Base-by-base conservation (phyloP, 2,797 vertebrate genomes). In the Botia kubotai region DNA sequence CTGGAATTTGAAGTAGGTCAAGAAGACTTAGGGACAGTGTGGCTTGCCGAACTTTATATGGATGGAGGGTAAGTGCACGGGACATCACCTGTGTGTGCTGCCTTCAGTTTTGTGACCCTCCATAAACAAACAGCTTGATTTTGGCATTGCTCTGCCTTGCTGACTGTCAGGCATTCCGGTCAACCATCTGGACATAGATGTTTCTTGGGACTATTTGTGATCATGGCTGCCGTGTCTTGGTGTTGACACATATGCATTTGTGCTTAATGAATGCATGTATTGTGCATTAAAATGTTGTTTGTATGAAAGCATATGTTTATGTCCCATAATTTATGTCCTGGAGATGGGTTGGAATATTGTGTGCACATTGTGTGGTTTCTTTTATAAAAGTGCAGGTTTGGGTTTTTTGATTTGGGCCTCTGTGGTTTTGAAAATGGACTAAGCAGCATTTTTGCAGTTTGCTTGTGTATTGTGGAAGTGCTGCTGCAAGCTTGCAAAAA, bases 31-130 rank as follows among this genome's bases (percentile, higher is more conserved):
- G 91, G 92, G 79, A 93, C 91, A 76, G 85, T 92, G 79, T 91
- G 91, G 93, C 84, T 90, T 76, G 86, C 90, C 53, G 92, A 93
- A 85, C 90, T 94, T 68, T 94, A 94, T 89, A 92, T 94, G 93
- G 92, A 90, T 19, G 85, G 87, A 80, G 88, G 85, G 87, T 82
- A 88, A 87, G 93, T 93, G 92, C 91, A 89, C 90, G 91, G 91
- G 91, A 80, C 71, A 43, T 16, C 55, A 26, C 26, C 72, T 72
- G 80, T 67, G 62, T 82, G 77, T 72, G 80, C 21, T 66, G 50
- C 67, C 58, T 55, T 69, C 7, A 19, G 50, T 62, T 65, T 65
- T 39, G 55, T 66, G 48, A 43, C 29, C 58, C 10, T 72, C 39
- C 2, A 21, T 63, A 63, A 4, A 70, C 7, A 46, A 26, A 52